A percentile compares a stretch with the other conserved stretches of the same genome.
phyloP scores from a whole-genome alignment of 2,888 invertebrate genomes.

The Rhamphomyia laevipes region DNA sequence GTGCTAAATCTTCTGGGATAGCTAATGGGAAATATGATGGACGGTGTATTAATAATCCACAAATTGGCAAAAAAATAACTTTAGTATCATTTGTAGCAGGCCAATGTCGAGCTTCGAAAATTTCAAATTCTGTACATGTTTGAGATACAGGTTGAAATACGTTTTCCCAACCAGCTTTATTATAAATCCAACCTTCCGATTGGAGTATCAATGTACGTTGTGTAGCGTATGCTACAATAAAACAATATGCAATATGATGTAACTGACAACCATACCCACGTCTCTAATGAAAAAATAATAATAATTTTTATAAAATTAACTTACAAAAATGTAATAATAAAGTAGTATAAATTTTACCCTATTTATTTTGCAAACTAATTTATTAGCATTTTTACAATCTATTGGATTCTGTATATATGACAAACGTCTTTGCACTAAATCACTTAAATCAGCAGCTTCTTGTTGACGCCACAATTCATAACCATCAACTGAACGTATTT shows the following conservation, averaged over 20 bases:
- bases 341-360: too few relatives aligned
- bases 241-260: conserved; percentile 95
- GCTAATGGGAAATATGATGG: conserved; percentile 82
- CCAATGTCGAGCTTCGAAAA: conserved; percentile 64
- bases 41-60: conserved; percentile 74
- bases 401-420: too few relatives aligned
- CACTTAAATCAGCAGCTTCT: conserved; percentile 68
- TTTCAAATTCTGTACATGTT: conserved; percentile 59
- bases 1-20: conserved; percentile 81
- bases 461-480: conserved; percentile 71
- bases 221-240: too few relatives aligned
- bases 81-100: conserved; percentile 64
- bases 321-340: too few relatives aligned
- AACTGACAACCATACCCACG: conserved; percentile 99
- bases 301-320: too few relatives aligned
- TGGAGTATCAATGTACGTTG: conserved; percentile 85
- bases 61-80: conserved; percentile 83
- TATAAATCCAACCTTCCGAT: conserved; percentile 90
- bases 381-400: conserved; percentile 77
- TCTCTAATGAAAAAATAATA: too few relatives aligned
- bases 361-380: conserved; percentile 88
- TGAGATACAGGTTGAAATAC: conserved; percentile 86
- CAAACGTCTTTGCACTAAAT: too few relatives aligned
- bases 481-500: conserved; percentile 60
- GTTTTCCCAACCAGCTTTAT: conserved; percentile 85